Evolutionary conservation across 2,113 vertebrate species (phyloP).

Genomic region (Halichoerus grypus): DNA sequence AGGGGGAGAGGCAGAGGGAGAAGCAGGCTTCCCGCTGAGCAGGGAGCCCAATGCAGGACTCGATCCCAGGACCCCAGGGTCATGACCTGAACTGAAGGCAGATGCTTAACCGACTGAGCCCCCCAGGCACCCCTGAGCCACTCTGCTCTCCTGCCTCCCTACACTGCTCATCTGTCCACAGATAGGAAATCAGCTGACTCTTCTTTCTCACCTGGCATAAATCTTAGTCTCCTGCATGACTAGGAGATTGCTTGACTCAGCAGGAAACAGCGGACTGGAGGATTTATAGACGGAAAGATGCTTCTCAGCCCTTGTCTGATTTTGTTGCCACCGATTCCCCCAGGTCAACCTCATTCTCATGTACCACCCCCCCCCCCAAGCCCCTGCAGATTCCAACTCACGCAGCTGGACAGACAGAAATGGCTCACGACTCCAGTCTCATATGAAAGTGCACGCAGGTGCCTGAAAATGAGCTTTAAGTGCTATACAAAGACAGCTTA

Average conservation of each 20-base stretch:
- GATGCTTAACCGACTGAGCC: neutral
- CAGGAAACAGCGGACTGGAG: neutral
- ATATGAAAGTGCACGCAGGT: fast-evolving
- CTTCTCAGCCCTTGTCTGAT: neutral
- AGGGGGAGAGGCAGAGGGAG: neutral
- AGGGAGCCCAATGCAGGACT: neutral
- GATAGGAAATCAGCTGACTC: neutral
- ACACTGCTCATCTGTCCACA: neutral
- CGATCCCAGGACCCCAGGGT: neutral
- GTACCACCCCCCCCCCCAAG: too few relatives aligned
- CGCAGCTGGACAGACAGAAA: neutral
- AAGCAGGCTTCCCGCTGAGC: neutral
- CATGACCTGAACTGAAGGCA: neutral
- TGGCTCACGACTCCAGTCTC: neutral
- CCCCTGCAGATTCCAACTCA: neutral
- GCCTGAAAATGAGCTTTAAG: neutral
- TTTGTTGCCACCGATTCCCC: neutral
- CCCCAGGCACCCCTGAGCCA: neutral
- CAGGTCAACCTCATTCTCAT: neutral
- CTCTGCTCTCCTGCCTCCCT: neutral
- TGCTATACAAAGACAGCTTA: neutral
- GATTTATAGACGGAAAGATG: conserved; percentile 23
- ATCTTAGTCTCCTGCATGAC: neutral
- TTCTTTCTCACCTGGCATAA: neutral
- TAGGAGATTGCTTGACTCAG: neutral